Evolutionary conservation across 2,888 invertebrate genomes (phyloP).

Genomic region (Ommatoiulus sabulosus): DNA sequence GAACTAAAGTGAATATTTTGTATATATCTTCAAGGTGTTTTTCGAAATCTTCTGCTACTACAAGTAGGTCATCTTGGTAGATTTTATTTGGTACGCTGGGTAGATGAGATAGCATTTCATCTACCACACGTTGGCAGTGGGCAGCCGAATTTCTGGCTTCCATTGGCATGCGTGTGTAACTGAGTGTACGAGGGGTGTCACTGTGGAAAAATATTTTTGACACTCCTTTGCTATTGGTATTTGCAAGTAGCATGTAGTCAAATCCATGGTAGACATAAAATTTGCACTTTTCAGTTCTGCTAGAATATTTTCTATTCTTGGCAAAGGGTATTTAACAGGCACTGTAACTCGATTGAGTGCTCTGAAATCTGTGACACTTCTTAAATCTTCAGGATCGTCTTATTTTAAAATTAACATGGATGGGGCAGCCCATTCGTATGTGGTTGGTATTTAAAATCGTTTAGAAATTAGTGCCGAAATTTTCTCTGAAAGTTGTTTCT

Average conservation of each 20-base stretch:
- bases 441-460: background rate
- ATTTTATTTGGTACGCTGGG: accelerated
- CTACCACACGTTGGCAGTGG: background rate
- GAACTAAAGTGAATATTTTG: too few relatives aligned
- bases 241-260: background rate
- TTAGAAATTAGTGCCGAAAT: background rate
- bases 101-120: background rate
- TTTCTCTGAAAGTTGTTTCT: background rate
- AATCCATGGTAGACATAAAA: background rate
- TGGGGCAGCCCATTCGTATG: background rate
- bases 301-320: background rate
- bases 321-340: background rate
- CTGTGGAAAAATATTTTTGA: background rate
- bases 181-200: background rate
- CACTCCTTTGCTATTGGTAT: background rate
- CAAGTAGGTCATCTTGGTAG: background rate
- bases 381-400: background rate
- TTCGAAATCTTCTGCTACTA: background rate
- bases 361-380: background rate
- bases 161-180: background rate
- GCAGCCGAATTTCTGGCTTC: background rate
- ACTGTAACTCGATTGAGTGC: background rate
- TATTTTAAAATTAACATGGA: background rate
- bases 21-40: too few relatives aligned
- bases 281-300: background rate